phyloP scores from a whole-genome alignment of 2,113 vertebrate species.

The Romanogobio albipinnatus region DNA sequence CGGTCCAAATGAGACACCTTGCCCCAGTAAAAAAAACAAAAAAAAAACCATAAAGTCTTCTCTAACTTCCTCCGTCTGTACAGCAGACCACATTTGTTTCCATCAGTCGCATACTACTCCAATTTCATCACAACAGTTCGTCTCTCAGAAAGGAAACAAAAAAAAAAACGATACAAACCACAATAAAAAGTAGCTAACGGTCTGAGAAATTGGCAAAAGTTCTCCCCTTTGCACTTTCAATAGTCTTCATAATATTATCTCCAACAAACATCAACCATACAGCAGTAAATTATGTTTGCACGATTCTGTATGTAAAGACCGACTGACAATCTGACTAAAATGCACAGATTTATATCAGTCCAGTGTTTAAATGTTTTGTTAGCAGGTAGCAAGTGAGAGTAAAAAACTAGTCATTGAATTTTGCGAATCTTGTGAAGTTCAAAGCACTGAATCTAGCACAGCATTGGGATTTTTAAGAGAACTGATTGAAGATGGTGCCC shows the following conservation, averaged over 20 bases:
- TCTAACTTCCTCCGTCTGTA: neutral
- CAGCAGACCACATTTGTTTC: neutral
- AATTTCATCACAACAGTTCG: neutral
- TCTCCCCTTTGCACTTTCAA: neutral
- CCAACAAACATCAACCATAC: neutral
- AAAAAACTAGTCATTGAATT: neutral
- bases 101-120: neutral
- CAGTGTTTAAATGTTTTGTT: too few species aligned
- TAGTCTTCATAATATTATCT: neutral
- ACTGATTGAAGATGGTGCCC: neutral
- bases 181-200: neutral
- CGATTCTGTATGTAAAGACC: neutral
- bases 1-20: neutral
- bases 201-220: neutral
- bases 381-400: too few species aligned
- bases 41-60: neutral
- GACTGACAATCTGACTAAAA: neutral
- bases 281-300: too few species aligned
- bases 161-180: neutral
- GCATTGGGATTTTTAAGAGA: neutral
- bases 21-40: neutral
- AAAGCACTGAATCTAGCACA: neutral
- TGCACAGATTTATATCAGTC: neutral
- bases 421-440: neutral
- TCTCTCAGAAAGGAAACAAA: neutral